Conservation (phyloP, 2,113 vertebrate genomes). For the Bubo blakistoni region DNA sequence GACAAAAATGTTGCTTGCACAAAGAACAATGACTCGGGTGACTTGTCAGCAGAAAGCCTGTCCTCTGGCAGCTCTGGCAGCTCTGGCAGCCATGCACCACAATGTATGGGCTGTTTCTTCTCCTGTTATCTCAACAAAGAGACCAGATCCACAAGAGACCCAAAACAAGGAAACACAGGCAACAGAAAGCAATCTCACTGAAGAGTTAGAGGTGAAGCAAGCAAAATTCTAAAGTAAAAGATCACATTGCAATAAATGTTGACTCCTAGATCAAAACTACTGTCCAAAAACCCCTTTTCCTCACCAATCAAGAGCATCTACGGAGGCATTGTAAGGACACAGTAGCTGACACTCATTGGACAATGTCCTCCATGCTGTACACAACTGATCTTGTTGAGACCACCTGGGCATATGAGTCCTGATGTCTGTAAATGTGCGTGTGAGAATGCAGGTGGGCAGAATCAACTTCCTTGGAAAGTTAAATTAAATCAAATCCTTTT, state of each 20-base stretch:
- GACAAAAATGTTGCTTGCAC: not conserved
- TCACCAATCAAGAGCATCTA: not conserved
- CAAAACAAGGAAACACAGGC: not conserved
- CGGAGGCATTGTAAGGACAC: not conserved
- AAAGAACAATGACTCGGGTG: not conserved
- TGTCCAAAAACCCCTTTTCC: not conserved
- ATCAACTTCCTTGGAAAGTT: not conserved
- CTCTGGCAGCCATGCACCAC: not conserved
- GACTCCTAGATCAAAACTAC: not conserved
- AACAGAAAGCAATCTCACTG: not conserved
- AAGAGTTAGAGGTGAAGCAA: not conserved
- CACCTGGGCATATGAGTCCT: accelerated
- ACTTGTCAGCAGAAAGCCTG: not conserved
- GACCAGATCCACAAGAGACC: not conserved
- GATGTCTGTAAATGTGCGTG: not conserved
- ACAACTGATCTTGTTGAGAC: not conserved
- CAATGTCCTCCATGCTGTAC: not conserved
- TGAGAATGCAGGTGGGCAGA: not conserved
- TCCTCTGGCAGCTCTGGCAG: not conserved
- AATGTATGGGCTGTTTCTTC: not conserved
- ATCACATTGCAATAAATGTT: not conserved
- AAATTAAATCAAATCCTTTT: not conserved
- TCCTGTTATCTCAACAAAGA: not conserved
- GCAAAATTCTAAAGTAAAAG: not conserved
- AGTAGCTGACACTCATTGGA: not conserved